phyloP scores from a whole-genome alignment of 2,113 vertebrate species.

The Pelobates fuscus region DNA sequence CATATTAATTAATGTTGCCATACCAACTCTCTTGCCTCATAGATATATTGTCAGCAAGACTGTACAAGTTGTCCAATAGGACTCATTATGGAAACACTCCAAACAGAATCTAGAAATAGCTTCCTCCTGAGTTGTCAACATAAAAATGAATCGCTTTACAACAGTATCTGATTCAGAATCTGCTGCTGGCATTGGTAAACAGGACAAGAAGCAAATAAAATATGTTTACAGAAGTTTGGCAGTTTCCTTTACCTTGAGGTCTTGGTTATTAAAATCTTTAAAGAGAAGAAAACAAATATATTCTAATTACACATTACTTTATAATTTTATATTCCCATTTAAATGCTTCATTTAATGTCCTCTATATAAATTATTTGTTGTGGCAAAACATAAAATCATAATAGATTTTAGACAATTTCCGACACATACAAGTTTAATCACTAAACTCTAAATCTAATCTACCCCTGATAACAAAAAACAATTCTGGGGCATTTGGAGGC shows the following conservation, averaged over 20 bases:
- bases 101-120: conserved; percentile 51
- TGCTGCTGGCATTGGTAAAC: conserved; percentile 48
- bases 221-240: conserved; percentile 48
- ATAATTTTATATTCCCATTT: not conserved
- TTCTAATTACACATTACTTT: conserved; percentile 16
- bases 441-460: no score
- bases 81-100: conserved; percentile 51
- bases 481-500: no score
- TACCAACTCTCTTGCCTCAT: conserved; percentile 43
- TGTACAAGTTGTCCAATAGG: conserved; percentile 48
- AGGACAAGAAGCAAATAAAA: conserved; percentile 46
- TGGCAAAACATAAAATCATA: no score
- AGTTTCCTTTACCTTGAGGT: conserved; percentile 41
- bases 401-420: no score
- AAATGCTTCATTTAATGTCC: no score
- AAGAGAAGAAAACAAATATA: conserved; percentile 36
- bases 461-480: no score
- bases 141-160: conserved; percentile 51
- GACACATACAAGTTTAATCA: no score
- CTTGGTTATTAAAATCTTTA: conserved; percentile 36
- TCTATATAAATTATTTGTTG: no score
- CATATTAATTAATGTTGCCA: conserved; percentile 50
- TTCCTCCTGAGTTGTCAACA: conserved; percentile 52
- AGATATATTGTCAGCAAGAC: conserved; percentile 49
- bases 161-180: conserved; percentile 47